Percentiles rank a stretch among this genome's conserved stretches.
Evolutionary conservation across 2,797 vertebrate species (phyloP).

Genomic region (Meda fulgida): DNA sequence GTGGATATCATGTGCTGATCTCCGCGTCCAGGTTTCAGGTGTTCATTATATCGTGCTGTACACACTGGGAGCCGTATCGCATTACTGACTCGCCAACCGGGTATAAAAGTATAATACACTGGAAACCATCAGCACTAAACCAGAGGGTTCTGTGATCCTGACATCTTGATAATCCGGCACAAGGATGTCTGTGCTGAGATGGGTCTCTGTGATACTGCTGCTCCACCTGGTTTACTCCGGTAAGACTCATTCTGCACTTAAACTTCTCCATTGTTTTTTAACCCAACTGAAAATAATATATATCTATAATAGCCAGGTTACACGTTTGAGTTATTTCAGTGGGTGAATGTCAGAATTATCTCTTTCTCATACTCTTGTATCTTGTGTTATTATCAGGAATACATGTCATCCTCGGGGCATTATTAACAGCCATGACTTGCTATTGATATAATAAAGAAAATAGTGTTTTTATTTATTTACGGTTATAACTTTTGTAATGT

Average conservation of each 20-base stretch:
- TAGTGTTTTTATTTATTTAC: not conserved
- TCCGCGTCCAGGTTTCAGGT: constrained; percentile 44
- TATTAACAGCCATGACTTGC: not conserved
- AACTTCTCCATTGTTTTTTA: not conserved
- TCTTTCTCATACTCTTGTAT: not conserved
- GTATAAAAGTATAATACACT: constrained; percentile 19
- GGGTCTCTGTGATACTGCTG: constrained; percentile 12
- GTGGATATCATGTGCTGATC: constrained; percentile 35
- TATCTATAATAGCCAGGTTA: not conserved
- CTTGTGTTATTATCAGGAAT: no score
- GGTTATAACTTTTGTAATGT: no score
- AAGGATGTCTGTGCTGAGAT: constrained; percentile 21
- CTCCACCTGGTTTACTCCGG: constrained; percentile 51
- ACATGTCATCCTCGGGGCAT: not conserved
- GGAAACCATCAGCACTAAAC: not conserved
- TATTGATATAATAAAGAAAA: not conserved
- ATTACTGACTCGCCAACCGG: not conserved
- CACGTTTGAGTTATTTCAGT: not conserved
- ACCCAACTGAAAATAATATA: not conserved
- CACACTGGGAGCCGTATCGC: not conserved
- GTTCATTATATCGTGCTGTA: not conserved
- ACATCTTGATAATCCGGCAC: not conserved
- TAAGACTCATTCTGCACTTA: constrained; percentile 42
- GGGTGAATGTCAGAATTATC: not conserved
- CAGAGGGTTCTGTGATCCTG: not conserved